A percentile compares a stretch with the other conserved stretches of the same genome.
Evolutionary conservation across 1,140 invertebrate genomes (phyloP).

Genomic region (Semibalanus balanoides): DNA sequence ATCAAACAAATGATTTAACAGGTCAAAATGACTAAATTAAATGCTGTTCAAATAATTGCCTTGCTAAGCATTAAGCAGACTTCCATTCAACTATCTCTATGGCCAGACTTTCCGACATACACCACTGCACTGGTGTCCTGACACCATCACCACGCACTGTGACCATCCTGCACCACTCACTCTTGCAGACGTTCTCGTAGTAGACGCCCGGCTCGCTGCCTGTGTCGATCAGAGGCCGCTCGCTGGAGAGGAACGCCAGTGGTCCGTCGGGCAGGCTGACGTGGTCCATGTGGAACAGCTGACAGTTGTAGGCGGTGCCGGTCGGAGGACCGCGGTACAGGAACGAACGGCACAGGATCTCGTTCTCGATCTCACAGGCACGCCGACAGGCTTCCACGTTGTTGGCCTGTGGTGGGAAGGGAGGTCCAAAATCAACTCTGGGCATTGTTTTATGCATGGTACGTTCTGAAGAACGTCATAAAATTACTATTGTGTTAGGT

Average conservation of each 20-base stretch:
- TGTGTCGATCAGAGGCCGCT: slow-evolving; percentile 28
- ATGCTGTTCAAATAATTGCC: no score
- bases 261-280: slow-evolving; percentile 79
- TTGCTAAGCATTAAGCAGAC: no score
- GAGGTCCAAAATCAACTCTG: no score
- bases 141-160: no score
- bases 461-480: no score
- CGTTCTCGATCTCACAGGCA: slow-evolving; percentile 80
- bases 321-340: slow-evolving; percentile 46
- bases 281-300: slow-evolving; percentile 82
- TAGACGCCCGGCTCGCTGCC: slow-evolving; percentile 65
- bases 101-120: no score
- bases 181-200: slow-evolving; percentile 73
- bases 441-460: no score
- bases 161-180: slow-evolving; percentile 22
- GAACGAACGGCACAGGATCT: slow-evolving; percentile 82
- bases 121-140: no score
- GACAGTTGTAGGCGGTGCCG: slow-evolving; percentile 58
- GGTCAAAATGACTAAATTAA: no score
- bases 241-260: slow-evolving; percentile 71
- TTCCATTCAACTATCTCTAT: no score
- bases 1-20: no score
- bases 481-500: no score
- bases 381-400: slow-evolving; percentile 63
- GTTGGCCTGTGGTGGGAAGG: slow-evolving; percentile 22